phyloP scores from a whole-genome alignment of 2,888 invertebrate species.

The Ryuthela nishihirai region DNA sequence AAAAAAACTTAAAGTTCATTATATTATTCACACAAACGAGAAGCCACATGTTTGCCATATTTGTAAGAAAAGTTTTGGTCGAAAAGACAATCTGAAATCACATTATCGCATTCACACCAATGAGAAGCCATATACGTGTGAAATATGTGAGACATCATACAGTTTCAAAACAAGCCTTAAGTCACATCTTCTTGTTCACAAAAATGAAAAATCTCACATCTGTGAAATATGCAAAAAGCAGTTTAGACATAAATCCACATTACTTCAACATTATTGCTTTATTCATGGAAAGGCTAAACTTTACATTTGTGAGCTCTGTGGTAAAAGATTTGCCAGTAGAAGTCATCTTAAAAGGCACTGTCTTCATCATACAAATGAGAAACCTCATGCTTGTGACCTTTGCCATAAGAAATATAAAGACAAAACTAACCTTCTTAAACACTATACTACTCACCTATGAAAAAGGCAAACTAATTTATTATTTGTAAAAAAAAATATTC shows the following conservation, averaged over 20 bases:
- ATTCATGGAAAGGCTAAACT: conserved; percentile 23
- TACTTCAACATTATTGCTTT: conserved; percentile 9
- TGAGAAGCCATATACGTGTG: conserved; percentile 26
- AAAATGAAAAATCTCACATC: conserved; percentile 26
- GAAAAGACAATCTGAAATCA: conserved; percentile 13
- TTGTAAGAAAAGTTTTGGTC: conserved; percentile 23
- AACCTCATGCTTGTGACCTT: conserved; percentile 30
- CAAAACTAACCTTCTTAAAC: no score
- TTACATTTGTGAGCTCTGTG: conserved; percentile 31
- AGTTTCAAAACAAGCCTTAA: conserved; percentile 26
- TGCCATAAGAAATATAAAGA: conserved; percentile 32
- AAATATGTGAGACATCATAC: conserved; percentile 23
- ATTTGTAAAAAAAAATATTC: no score
- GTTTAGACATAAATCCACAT: conserved; percentile 23
- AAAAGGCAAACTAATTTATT: no score
- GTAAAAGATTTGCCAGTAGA: conserved; percentile 19
- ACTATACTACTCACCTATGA: no score
- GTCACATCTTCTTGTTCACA: conserved; percentile 26
- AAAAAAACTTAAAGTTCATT: conserved; percentile 29
- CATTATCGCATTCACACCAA: conserved; percentile 27
- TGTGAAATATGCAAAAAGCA: conserved; percentile 27
- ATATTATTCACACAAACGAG: conserved; percentile 24
- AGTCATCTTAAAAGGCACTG: conserved; percentile 19
- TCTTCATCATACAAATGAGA: conserved; percentile 23
- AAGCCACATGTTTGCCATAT: conserved; percentile 26